A percentile compares a stretch with the other conserved stretches of the same genome.
Conservation (phyloP, 30 jellyfish, hydroid and myxozoan species). For the Mastigias papua region DNA sequence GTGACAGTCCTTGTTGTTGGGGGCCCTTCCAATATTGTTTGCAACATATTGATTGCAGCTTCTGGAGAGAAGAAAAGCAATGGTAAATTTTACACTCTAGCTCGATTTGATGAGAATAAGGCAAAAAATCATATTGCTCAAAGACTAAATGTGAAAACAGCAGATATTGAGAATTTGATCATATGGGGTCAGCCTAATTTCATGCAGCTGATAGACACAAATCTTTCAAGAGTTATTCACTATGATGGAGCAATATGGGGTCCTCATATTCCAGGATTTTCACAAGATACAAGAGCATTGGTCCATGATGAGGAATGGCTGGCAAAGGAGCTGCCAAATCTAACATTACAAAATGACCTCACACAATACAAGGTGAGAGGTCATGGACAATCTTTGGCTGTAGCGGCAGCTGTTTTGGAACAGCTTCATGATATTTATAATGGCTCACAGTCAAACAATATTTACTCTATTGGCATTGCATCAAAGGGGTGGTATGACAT, state of each 20-base stretch:
- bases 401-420: slow-evolving; percentile 85
- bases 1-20: slow-evolving; percentile 83
- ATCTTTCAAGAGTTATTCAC: slow-evolving; percentile 80
- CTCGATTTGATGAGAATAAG: slow-evolving; percentile 85
- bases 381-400: slow-evolving; percentile 34
- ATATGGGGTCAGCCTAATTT: slow-evolving; percentile 88
- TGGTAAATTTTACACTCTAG: slow-evolving; percentile 73
- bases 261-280: slow-evolving; percentile 84
- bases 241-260: slow-evolving; percentile 99
- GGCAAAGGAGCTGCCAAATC: slow-evolving; percentile 47
- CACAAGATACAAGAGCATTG: slow-evolving; percentile 75
- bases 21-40: slow-evolving; percentile 62
- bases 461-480: slow-evolving; percentile 76
- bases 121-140: slow-evolving; percentile 87
- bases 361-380: slow-evolving; percentile 13
- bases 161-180: slow-evolving; percentile 67
- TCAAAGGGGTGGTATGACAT: slow-evolving; percentile 94
- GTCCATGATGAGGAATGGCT: slow-evolving; percentile 87
- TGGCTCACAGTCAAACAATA: slow-evolving; percentile 58
- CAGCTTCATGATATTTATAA: slow-evolving; percentile 76
- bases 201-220: slow-evolving; percentile 57
- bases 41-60: slow-evolving; percentile 67
- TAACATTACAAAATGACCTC: slow-evolving; percentile 4
- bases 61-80: neutral
- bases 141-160: slow-evolving; percentile 73